Evolutionary conservation across 2,888 invertebrate genomes (phyloP), one percentile per base, ranked within the genome.

Genomic region (Parnassius orleans): DNA sequence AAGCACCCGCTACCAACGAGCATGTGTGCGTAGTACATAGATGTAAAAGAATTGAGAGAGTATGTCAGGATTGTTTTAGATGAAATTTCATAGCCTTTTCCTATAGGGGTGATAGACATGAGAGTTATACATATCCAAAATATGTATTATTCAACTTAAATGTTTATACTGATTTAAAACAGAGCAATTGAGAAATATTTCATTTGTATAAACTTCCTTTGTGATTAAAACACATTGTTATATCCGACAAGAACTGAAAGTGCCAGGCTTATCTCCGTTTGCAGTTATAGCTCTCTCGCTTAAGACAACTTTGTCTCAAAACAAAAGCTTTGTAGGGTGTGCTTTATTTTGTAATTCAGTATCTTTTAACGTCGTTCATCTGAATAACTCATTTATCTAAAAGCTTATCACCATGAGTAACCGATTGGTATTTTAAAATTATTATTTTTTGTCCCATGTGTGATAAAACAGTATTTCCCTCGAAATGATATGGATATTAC

Each of bases 241-340:
- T 57, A 54, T 58, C 54, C 55, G 50, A 51, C 58, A 54, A 55
- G 63, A 63, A 24, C 24, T 57, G 53, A 53, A 53, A 57, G 55
- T 51, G 52, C 47, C 53, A 19, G 41, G 58, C 63, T 63, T 63
- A 63, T 63, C 63, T 63, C 51, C 55, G 58, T 63, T 55, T 50
- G 63, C 63, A 63, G 63, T 55, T 58, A 63, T 51, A 63, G 50
- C 63, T 51, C 54, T 54, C 55, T 50, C 58, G 44, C 53, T 63
- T 58, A 63, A 63, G 63, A 63, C 63, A 58, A 63, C 58, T 63
- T 58, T 63, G 58, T 63, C 63, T 54, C 63, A 54, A 59, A 63
- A 63, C 63, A 63, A 63, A 55, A 54, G 54, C 63, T 58, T 63
- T 63, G 54, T 59, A 44, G 58, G 14, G 58, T 47, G 44, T 43